Conservation (phyloP, 1,140 invertebrate genomes). For the Phthorimaea operculella region DNA sequence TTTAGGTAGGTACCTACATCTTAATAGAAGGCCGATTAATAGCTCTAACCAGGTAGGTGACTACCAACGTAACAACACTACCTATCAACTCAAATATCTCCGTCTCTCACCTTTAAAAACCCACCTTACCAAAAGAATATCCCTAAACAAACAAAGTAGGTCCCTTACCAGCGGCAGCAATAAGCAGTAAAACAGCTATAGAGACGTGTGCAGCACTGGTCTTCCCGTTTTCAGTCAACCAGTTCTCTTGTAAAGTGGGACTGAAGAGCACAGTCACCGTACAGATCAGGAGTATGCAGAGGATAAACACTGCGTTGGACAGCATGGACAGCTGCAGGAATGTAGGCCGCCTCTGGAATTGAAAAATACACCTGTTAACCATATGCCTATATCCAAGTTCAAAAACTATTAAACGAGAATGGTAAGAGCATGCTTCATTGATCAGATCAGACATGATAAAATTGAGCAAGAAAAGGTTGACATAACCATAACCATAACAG, state of each 20-base stretch:
- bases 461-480: too few relatives aligned
- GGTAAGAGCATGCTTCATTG: too few relatives aligned
- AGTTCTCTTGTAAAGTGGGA: conserved; percentile 17
- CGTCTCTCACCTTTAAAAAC: not conserved
- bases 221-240: conserved; percentile 16
- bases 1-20: not conserved
- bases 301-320: conserved; percentile 53
- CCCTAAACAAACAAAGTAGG: too few relatives aligned
- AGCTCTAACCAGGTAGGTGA: not conserved
- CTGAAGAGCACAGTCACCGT: conserved; percentile 47
- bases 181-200: conserved; percentile 26
- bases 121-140: not conserved
- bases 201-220: conserved; percentile 23
- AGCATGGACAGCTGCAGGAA: conserved; percentile 46
- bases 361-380: not conserved
- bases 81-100: not conserved
- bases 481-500: too few relatives aligned
- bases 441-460: too few relatives aligned
- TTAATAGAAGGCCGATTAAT: not conserved
- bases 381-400: too few relatives aligned
- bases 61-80: not conserved
- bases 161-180: conserved; percentile 37
- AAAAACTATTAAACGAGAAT: too few relatives aligned
- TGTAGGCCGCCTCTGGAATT: conserved; percentile 40
- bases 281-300: conserved; percentile 52